Conservation (phyloP, 2,113 vertebrate genomes). For the Pollimyrus isidori region DNA sequence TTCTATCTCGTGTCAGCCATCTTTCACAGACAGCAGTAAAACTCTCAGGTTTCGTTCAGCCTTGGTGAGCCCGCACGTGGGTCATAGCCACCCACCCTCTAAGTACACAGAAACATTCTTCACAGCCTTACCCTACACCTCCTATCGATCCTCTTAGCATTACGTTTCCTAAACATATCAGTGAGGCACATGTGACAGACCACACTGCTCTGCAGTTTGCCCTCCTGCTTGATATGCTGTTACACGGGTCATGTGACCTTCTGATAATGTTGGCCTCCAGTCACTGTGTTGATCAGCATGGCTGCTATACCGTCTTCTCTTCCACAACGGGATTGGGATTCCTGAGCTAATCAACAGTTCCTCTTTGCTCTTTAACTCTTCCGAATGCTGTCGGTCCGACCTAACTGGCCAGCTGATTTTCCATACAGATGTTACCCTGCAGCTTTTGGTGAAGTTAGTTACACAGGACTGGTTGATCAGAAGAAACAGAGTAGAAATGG, state of each 20-base stretch:
- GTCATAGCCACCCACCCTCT: conserved; percentile 14
- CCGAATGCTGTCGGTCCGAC: neutral
- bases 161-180: neutral
- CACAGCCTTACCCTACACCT: neutral
- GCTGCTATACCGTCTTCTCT: neutral
- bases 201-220: neutral
- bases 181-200: neutral
- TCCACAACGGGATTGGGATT: neutral
- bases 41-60: neutral
- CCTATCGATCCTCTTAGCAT: neutral
- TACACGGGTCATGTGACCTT: neutral
- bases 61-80: neutral
- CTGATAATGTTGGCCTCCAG: neutral
- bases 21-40: neutral
- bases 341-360: neutral
- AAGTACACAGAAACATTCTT: conserved; percentile 9
- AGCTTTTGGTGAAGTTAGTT: neutral
- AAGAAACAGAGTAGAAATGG: neutral
- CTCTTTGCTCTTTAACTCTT: neutral
- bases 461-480: neutral
- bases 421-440: neutral
- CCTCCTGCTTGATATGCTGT: neutral
- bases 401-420: neutral
- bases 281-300: neutral
- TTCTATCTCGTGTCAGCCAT: neutral